A percentile compares a stretch with the other conserved stretches of the same genome.
Evolutionary conservation across 2,888 invertebrate genomes (phyloP).

Genomic region (Drosophila pseudotakahashii): DNA sequence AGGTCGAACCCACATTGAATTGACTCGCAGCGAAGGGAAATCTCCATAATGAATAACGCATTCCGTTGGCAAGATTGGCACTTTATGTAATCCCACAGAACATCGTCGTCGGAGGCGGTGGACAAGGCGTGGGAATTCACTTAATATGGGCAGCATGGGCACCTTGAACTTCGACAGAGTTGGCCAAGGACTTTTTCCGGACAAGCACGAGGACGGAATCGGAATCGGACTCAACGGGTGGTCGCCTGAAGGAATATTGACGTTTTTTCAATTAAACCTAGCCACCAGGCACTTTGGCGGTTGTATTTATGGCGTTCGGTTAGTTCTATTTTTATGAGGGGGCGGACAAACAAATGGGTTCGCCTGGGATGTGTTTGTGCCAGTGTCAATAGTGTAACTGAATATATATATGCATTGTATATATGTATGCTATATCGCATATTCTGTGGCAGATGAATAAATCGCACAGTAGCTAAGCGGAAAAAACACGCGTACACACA

Average conservation of each 20-base stretch:
- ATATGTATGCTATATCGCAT: background rate
- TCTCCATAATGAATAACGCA: conserved; percentile 40
- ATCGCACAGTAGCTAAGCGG: conserved; percentile 27
- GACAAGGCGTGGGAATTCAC: conserved; percentile 30
- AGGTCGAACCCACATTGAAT: conserved; percentile 30
- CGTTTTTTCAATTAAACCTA: conserved; percentile 47
- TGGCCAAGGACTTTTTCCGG: conserved; percentile 33
- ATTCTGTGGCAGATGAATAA: conserved; percentile 40
- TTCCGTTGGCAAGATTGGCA: conserved; percentile 36
- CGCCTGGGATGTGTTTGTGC: conserved; percentile 18
- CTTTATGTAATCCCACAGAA: conserved; percentile 37
- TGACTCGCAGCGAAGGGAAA: conserved; percentile 26
- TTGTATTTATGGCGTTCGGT: conserved; percentile 52
- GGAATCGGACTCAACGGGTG: conserved; percentile 24
- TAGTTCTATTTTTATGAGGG: conserved; percentile 47
- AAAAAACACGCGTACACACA: conserved; percentile 33
- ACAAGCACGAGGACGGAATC: background rate
- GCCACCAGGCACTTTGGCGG: conserved; percentile 10
- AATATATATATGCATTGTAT: background rate
- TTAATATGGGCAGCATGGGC: conserved; percentile 18
- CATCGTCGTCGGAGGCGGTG: conserved; percentile 1
- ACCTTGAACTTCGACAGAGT: conserved; percentile 38
- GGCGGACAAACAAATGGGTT: conserved; percentile 16
- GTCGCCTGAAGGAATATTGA: conserved; percentile 33
- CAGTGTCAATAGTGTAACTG: conserved; percentile 61